These are phyloP conservation scores for Conistra vaccinii DNA, from an alignment of 2,888 invertebrate species.

Conservation along the genomic window DNA sequence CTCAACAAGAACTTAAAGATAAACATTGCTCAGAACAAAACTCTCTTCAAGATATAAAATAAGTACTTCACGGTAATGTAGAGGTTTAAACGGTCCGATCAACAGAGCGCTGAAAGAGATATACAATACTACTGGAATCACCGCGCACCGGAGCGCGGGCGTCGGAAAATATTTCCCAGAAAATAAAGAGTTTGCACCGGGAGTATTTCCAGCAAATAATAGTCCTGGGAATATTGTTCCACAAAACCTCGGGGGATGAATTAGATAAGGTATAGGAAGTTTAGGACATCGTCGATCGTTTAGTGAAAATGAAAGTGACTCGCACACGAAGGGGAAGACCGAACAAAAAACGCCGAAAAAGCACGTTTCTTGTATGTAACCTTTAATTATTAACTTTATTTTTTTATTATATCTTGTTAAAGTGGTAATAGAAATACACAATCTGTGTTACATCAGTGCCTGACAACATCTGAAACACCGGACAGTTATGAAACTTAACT, in stretches of 20 bases:
- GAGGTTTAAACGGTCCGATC: constrained; percentile 35
- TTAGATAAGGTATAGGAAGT: constrained; percentile 4
- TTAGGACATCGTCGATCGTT: neutral
- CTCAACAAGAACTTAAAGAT: neutral
- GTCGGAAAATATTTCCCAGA: constrained; percentile 46
- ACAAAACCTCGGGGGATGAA: constrained; percentile 29
- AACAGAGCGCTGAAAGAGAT: constrained; percentile 38
- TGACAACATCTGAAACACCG: too few relatives aligned
- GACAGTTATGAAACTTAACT: too few relatives aligned
- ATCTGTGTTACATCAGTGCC: too few relatives aligned
- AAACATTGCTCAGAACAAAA: constrained; percentile 1
- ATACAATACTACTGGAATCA: constrained; percentile 39
- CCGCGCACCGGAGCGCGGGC: constrained; percentile 9
- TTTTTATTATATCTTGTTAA: too few relatives aligned
- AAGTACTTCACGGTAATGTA: neutral
- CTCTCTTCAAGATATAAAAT: constrained; percentile 3
- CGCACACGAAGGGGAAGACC: too few relatives aligned
- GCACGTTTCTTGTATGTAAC: too few relatives aligned
- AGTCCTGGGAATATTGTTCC: constrained; percentile 41
- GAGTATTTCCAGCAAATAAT: constrained; percentile 53
- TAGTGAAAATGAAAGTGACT: neutral
- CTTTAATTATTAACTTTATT: too few relatives aligned
- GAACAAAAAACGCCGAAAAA: too few relatives aligned
- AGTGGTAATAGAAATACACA: too few relatives aligned
- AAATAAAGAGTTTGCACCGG: constrained; percentile 55